Base-by-base conservation (phyloP, 2,888 invertebrate species). In the Pristionchus maxplancki region DNA sequence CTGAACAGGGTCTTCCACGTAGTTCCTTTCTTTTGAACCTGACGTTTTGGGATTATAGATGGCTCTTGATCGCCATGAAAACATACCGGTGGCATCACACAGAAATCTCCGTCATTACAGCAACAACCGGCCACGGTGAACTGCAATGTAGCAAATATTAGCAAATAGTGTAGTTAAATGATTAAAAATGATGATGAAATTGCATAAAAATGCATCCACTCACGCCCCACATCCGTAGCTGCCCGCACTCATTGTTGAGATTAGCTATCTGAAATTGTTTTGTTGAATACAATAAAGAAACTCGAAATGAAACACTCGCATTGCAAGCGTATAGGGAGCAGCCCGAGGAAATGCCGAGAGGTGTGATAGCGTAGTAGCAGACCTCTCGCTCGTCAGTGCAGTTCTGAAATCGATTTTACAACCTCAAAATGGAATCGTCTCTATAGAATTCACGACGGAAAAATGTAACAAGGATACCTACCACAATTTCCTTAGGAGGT, bases 41-140 rank as follows among this genome's bases (percentile, higher is more conserved):
- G n/a, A n/a, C n/a, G n/a, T n/a, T n/a, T n/a, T n/a, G n/a, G n/a
- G n/a, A n/a, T n/a, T n/a, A n/a, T n/a, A n/a, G n/a, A n/a, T n/a
- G n/a, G n/a, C n/a, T n/a, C n/a, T n/a, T n/a, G n/a, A n/a, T n/a
- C n/a, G n/a, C n/a, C n/a, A n/a, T n/a, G n/a, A n/a, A n/a, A n/a
- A n/a, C n/a, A n/a, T n/a, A 71, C 34, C 8, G 71, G 71, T 1
- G 71, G 71, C 6, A 17, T 37, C 20, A 20, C 24, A 20, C 71
- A 71, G 37, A 71, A 71, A 40, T 71, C 71, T 1, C 71, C 24
- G 24, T 71, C 71, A 37, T 71, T 71, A 34, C 71, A 71, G 24
- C 71, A 71, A 20, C 37, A 71, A 24, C 71, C 71, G 34, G 37
- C 71, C 11, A 71, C 71, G 8, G 71, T 71, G 71, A 71, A 71